These are phyloP conservation scores for Baryphthengus martii DNA, from an alignment of 2,113 vertebrate genomes.

Conservation along the genomic window DNA sequence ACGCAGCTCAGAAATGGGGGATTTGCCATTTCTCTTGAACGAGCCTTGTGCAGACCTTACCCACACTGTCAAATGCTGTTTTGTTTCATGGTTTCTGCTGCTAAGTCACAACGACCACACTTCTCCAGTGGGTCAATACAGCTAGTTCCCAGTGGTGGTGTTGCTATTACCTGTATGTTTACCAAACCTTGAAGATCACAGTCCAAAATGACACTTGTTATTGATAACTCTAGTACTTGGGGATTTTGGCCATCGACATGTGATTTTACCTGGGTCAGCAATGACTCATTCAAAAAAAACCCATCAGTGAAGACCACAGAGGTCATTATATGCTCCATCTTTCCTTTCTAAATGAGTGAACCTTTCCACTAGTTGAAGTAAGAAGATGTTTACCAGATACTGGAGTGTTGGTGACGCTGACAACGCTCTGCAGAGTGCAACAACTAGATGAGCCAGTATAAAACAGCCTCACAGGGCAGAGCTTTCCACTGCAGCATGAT, in stretches of 20 bases:
- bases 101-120: background rate
- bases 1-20: background rate
- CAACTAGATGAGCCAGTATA: background rate
- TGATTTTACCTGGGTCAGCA: background rate
- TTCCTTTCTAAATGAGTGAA: background rate
- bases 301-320: background rate
- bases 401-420: accelerated
- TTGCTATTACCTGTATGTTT: background rate
- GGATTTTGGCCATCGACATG: background rate
- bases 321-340: background rate
- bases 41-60: background rate
- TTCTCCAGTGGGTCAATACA: background rate
- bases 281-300: background rate
- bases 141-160: background rate
- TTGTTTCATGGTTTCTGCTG: background rate
- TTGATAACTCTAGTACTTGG: background rate
- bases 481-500: background rate
- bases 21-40: background rate
- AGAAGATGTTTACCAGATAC: background rate
- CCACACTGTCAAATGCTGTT: accelerated
- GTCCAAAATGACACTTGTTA: background rate
- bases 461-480: background rate
- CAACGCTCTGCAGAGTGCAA: background rate
- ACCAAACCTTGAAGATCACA: background rate
- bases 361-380: background rate